Evolutionary conservation across 2,797 vertebrate genomes (phyloP), one percentile per base, ranked within the genome.

Genomic region (Columba guinea): DNA sequence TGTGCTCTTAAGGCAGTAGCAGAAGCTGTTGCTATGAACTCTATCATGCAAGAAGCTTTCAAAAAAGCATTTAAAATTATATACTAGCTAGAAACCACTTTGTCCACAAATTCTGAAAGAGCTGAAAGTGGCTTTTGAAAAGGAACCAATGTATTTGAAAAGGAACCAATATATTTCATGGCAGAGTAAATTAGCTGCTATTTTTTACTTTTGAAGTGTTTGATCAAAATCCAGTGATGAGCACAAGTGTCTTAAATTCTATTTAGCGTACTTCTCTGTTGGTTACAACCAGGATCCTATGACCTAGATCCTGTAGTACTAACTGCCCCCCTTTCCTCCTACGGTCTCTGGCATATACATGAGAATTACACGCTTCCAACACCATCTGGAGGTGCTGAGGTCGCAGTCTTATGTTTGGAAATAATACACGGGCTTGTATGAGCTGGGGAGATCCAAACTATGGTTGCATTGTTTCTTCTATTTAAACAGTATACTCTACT

Each of bases 11-110:
- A 92, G 88, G 94, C 69, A 88, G 88, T 34, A 71, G 80, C 19
- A 60, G 88, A 93, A 92, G 74, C 79, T 90, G 89, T 91, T 87
- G 83, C 95, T 84, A 51, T 87, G 87, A 93, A 94, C 85, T 91
- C 65, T 81, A 62, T 79, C 81, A 91, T 91, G 83, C 74, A 94
- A 87, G 87, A 88, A 79, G 95, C 95, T 98, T 97, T 97, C 92
- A 92, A 77, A 94, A 96, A 92, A 90, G 49, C 93, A 93, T 91
- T 96, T 93, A 93, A 94, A 96, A 89, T 81, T 80, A 65, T 85
- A 60, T 94, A 92, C 94, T 94, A 93, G 93, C 69, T 81, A 62
- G 49, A 74, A 95, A 97, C 93, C 84, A 94, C 91, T 91, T 71
- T 87, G 85, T 77, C 96, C 63, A 71, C 93, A 91, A 84, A 93